These are phyloP conservation scores for Leptinotarsa texana DNA, from an alignment of 1,140 invertebrate genomes.

Conservation along the genomic window DNA sequence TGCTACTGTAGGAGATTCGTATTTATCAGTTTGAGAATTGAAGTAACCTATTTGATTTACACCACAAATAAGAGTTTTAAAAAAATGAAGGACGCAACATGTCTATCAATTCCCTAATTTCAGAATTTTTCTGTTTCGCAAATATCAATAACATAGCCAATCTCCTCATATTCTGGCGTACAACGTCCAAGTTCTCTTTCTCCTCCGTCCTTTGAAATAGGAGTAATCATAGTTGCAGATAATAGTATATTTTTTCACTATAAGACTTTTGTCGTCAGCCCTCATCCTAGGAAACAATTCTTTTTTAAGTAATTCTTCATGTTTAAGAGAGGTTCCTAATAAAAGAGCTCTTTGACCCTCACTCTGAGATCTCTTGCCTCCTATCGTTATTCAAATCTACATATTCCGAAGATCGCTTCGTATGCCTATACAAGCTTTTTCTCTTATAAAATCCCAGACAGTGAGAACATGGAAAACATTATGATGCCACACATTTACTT, in stretches of 20 bases:
- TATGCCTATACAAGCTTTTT: constrained; percentile 32
- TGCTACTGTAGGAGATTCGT: no score
- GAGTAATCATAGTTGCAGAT: no score
- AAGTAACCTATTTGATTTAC: no score
- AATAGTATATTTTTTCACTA: no score
- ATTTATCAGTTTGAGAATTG: no score
- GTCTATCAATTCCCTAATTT: no score
- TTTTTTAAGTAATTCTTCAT: not conserved
- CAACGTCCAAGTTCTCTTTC: constrained; percentile 3
- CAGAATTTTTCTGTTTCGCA: not conserved
- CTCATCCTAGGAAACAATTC: no score
- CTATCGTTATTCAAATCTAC: not conserved
- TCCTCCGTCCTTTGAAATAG: not conserved
- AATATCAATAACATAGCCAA: not conserved
- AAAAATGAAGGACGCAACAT: no score
- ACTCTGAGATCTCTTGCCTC: not conserved
- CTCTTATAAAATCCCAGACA: constrained; percentile 30
- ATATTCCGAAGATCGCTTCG: constrained; percentile 22
- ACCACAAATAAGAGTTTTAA: no score
- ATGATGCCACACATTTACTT: not conserved
- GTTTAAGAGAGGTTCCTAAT: not conserved
- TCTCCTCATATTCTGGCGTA: not conserved
- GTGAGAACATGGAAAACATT: constrained; percentile 32
- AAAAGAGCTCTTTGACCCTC: not conserved
- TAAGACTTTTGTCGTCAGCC: no score